A percentile compares a stretch with the other conserved stretches of the same genome.
Conservation (phyloP, 2,888 invertebrate genomes). For the Platypus cylindrus region DNA sequence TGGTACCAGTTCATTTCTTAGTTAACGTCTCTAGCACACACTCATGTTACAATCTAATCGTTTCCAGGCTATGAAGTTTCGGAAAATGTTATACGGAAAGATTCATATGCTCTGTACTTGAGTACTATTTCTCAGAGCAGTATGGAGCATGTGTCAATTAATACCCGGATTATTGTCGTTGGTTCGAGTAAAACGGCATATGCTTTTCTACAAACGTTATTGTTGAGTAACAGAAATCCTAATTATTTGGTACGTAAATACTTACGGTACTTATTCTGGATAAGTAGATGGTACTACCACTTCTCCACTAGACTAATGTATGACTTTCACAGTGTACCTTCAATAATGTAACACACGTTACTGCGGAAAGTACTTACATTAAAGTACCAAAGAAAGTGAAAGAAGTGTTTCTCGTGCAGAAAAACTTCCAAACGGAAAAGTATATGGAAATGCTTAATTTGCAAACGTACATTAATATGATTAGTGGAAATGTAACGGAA, state of each 20-base stretch:
- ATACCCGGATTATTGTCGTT: conserved; percentile 49
- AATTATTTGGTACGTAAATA: conserved; percentile 17
- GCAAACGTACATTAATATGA: conserved; percentile 51
- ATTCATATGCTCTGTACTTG: conserved; percentile 41
- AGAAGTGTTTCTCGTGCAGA: conserved; percentile 40
- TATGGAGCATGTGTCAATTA: conserved; percentile 39
- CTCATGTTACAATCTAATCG: too few species aligned
- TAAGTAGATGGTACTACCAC: too few species aligned
- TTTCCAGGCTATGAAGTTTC: conserved; percentile 9
- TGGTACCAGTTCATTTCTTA: too few species aligned
- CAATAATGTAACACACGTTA: conserved; percentile 57
- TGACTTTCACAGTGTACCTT: conserved; percentile 51
- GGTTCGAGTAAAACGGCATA: conserved; percentile 52
- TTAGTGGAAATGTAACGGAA: conserved; percentile 34
- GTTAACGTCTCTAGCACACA: too few species aligned
- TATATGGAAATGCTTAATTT: conserved; percentile 45
- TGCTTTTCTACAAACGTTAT: conserved; percentile 47
- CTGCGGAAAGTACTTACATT: conserved; percentile 45
- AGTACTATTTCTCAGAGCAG: conserved; percentile 41
- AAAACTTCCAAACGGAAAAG: conserved; percentile 41
- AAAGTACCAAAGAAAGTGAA: conserved; percentile 28
- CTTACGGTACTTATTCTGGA: too few species aligned
- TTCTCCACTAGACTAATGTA: too few species aligned
- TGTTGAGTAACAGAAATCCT: conserved; percentile 35
- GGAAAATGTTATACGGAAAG: conserved; percentile 13